A percentile compares a stretch with the other conserved stretches of the same genome.
phyloP scores from a whole-genome alignment of 1,140 invertebrate species.

The Protaetia brevitarsis region DNA sequence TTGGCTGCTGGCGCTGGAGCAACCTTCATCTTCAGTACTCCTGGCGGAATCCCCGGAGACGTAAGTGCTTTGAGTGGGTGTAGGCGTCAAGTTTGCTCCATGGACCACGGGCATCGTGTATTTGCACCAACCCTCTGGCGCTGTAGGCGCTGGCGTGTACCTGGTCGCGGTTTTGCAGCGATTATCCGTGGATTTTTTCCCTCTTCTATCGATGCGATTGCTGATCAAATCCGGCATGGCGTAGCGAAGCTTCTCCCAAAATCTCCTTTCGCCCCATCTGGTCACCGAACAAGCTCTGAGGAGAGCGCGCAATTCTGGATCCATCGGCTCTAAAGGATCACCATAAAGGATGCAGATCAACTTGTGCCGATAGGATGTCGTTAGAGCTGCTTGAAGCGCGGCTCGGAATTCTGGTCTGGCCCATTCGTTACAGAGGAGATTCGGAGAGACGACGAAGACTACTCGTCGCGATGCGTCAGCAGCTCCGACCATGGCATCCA shows the following conservation, averaged over 20 bases:
- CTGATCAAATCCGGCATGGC: constrained; percentile 72
- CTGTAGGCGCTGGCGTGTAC: constrained; percentile 58
- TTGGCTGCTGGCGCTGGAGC: constrained; percentile 54
- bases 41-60: constrained; percentile 61
- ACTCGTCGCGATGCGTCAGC: constrained; percentile 72
- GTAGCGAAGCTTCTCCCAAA: constrained; percentile 88
- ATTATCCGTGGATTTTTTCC: constrained; percentile 48
- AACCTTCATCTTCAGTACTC: constrained; percentile 59
- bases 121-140: constrained; percentile 55
- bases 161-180: constrained; percentile 46
- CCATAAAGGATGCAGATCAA: constrained; percentile 68
- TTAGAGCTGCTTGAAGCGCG: constrained; percentile 70
- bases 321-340: constrained; percentile 63
- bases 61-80: constrained; percentile 62
- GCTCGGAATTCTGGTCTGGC: constrained; percentile 66
- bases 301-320: constrained; percentile 77
- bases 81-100: constrained; percentile 53
- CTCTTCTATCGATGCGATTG: constrained; percentile 34
- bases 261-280: constrained; percentile 79
- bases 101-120: constrained; percentile 48
- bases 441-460: constrained; percentile 69
- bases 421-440: constrained; percentile 74
- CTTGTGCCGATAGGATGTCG: constrained; percentile 70
- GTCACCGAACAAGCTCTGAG: constrained; percentile 82
- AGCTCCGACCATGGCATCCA: constrained; percentile 72